Evolutionary conservation across 2,888 invertebrate species (phyloP).

Genomic region (Pomacea canaliculata): DNA sequence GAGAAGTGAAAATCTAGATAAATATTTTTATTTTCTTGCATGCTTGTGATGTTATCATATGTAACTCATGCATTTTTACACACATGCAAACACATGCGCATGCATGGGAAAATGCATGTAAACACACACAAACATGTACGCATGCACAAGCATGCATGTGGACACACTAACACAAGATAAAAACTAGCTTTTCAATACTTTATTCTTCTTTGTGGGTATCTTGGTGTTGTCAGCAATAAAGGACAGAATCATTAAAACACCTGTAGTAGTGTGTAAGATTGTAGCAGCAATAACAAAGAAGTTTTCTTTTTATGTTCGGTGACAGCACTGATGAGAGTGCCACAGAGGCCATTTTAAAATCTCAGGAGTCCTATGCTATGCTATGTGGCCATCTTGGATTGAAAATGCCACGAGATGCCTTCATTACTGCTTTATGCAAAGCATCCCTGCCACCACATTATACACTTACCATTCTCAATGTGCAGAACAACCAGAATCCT

Average conservation of each 20-base stretch:
- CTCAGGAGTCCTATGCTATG: slow-evolving; percentile 90
- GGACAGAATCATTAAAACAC: too few relatives aligned
- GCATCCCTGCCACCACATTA: slow-evolving; percentile 97
- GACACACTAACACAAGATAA: too few relatives aligned
- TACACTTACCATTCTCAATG: slow-evolving; percentile 85
- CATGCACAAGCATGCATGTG: too few relatives aligned
- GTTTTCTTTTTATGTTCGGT: too few relatives aligned
- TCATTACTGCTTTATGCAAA: slow-evolving; percentile 93
- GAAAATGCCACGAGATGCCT: slow-evolving; percentile 88
- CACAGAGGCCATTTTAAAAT: slow-evolving; percentile 90
- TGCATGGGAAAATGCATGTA: background rate
- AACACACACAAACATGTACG: background rate
- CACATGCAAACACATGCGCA: background rate
- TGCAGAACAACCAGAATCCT: slow-evolving; percentile 37
- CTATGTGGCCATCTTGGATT: slow-evolving; percentile 88
- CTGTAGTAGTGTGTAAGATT: too few relatives aligned
- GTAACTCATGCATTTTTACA: background rate
- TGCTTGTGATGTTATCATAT: background rate
- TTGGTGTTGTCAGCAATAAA: too few relatives aligned
- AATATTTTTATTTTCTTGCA: too few relatives aligned
- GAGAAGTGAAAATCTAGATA: too few relatives aligned
- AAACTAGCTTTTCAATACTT: too few relatives aligned
- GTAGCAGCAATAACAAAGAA: too few relatives aligned
- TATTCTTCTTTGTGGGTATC: too few relatives aligned
- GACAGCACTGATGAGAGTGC: slow-evolving; percentile 89